These are phyloP conservation scores for Drosophila niveifrons DNA, from an alignment of 2,888 invertebrate genomes.

Conservation along the genomic window DNA sequence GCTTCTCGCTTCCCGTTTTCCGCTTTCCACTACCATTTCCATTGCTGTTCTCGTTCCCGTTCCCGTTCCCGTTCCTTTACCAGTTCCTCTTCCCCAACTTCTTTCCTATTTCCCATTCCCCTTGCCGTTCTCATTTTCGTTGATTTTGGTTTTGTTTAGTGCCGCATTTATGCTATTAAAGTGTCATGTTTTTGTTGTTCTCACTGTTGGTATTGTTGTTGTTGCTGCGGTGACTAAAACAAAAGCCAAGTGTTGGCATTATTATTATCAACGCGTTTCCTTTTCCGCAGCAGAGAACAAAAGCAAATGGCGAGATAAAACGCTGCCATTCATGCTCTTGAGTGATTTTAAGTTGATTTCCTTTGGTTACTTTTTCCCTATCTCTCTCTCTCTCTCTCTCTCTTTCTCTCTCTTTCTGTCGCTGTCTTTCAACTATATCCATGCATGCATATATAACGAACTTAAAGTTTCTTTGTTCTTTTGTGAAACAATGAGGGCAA, in stretches of 20 bases:
- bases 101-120: conserved; percentile 6
- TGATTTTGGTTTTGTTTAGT: conserved; percentile 80
- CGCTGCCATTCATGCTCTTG: conserved; percentile 74
- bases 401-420: neutral
- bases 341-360: conserved; percentile 78
- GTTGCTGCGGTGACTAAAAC: conserved; percentile 59
- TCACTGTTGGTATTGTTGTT: conserved; percentile 28
- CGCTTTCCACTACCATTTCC: conserved; percentile 1
- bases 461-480: conserved; percentile 51
- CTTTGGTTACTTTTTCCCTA: conserved; percentile 48
- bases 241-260: conserved; percentile 80
- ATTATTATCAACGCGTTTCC: conserved; percentile 78
- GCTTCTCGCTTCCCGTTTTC: conserved; percentile 2
- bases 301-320: conserved; percentile 68
- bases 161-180: conserved; percentile 80
- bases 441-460: conserved; percentile 25
- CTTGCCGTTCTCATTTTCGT: conserved; percentile 43
- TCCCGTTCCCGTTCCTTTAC: conserved; percentile 14
- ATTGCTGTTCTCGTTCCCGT: conserved; percentile 20
- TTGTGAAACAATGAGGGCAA: conserved; percentile 29
- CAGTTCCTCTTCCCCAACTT: conserved; percentile 24
- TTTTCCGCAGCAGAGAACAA: conserved; percentile 69
- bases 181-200: conserved; percentile 72
- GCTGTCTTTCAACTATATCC: neutral
- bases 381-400: neutral